phyloP scores from a whole-genome alignment of 2,113 vertebrate species.

The Panurus biarmicus region DNA sequence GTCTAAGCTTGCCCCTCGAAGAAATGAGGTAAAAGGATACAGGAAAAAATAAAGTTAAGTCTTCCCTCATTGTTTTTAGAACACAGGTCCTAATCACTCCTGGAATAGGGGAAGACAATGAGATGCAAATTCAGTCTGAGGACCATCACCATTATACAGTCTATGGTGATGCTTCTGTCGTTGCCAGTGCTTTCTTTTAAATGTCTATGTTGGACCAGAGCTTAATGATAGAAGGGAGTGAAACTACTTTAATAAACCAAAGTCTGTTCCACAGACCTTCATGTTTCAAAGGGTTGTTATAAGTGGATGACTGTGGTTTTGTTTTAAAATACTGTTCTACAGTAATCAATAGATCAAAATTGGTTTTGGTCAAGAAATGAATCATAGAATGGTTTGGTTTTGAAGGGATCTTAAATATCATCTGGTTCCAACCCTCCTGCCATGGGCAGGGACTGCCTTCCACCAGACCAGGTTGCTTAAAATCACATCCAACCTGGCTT shows the following conservation, averaged over 20 bases:
- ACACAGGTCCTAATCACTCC: not conserved
- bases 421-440: not conserved
- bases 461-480: not conserved
- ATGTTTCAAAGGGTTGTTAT: not conserved
- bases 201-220: not conserved
- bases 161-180: not conserved
- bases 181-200: not conserved
- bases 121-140: not conserved
- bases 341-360: not conserved
- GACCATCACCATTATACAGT: not conserved
- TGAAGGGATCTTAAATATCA: not conserved
- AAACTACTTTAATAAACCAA: not conserved
- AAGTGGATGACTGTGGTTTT: not conserved
- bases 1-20: not conserved
- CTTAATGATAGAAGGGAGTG: not conserved
- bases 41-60: not conserved
- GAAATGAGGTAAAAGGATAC: not conserved
- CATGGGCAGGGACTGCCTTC: not conserved
- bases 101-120: not conserved
- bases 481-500: not conserved
- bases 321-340: constrained; percentile 7
- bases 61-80: not conserved
- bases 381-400: not conserved
- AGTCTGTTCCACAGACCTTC: not conserved
- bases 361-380: not conserved